A percentile compares a stretch with the other conserved stretches of the same genome.
phyloP scores from a whole-genome alignment of 2,888 invertebrate species.

The Agonopterix arenella region DNA sequence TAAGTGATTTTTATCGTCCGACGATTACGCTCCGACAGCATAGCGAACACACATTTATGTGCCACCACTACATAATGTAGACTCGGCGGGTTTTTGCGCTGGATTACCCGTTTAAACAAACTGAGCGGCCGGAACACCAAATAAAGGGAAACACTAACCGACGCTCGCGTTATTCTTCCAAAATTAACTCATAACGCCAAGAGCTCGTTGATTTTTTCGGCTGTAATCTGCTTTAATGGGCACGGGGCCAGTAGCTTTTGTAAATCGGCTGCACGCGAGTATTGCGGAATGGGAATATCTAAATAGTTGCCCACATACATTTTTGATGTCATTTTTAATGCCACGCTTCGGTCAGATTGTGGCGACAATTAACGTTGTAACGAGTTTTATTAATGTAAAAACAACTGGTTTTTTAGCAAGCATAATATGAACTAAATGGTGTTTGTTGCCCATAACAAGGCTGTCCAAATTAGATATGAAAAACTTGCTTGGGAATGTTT shows the following conservation, averaged over 20 bases:
- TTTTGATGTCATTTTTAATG: slow-evolving; percentile 68
- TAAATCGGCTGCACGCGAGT: slow-evolving; percentile 65
- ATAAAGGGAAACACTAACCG: slow-evolving; percentile 69
- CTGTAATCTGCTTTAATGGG: slow-evolving; percentile 73
- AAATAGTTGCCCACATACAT: slow-evolving; percentile 63
- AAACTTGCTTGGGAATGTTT: neutral
- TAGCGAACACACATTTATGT: slow-evolving; percentile 57
- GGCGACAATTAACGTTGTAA: slow-evolving; percentile 64
- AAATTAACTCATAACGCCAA: slow-evolving; percentile 76
- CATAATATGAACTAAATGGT: neutral
- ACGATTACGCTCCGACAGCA: slow-evolving; percentile 57
- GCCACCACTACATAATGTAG: slow-evolving; percentile 51
- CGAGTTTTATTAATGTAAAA: slow-evolving; percentile 46
- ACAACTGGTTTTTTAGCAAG: slow-evolving; percentile 11
- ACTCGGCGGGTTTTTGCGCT: slow-evolving; percentile 54
- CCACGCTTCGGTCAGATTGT: slow-evolving; percentile 56
- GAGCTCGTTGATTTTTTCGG: slow-evolving; percentile 65
- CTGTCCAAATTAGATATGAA: neutral
- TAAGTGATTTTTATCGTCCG: slow-evolving; percentile 68
- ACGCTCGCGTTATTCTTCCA: slow-evolving; percentile 69
- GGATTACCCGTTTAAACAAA: slow-evolving; percentile 72
- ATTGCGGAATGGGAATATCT: slow-evolving; percentile 69
- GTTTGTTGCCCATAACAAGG: neutral
- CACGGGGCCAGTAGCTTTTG: slow-evolving; percentile 69
- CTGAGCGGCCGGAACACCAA: slow-evolving; percentile 63